Base-by-base conservation (phyloP, 2,888 invertebrate genomes). In the Eubasilissa splendida region DNA sequence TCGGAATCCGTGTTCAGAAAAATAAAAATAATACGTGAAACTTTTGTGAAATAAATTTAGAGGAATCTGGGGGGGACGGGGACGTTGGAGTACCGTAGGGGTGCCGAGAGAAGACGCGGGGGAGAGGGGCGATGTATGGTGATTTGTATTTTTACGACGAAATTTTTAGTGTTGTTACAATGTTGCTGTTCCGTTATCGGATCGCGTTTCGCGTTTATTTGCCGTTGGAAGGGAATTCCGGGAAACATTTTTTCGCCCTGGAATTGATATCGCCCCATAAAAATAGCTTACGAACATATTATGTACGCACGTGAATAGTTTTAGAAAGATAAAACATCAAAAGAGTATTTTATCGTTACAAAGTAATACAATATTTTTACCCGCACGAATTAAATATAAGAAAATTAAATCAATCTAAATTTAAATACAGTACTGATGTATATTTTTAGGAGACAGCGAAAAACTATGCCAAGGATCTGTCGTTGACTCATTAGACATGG, bases 141-240 rank as follows among this genome's bases (percentile, higher is more conserved):
- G 52, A 70, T 75, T 68, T 65, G 14, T 12, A 79, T 73, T 80
- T 82, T 80, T 80, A 82, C 79, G 71, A 58, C 50, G 14, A 22
- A 42, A 75, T 82, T 82, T 42, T 82, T 80, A 82, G 65, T 80
- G 77, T 82, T 82, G 76, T 82, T 82, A 82, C 82, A 80, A 80
- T 82, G 82, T 80, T 68, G 79, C 66, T 66, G 79, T 73, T 73
- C 71, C 68, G 75, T 76, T 81, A 78, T 79, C 53, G 81, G 70
- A 76, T 79, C 66, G 76, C 76, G 65, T 73, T 76, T 75, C 58
- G 54, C 50, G 54, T 63, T 53, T 33, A 50, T 12, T n/a, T 50
- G 52, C 9, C n/a, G 22, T 33, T 60, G 14, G 12, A 7, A 12
- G 12, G 33, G 52, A 68, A 68, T 50, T 68, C 50, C 50, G 52